phyloP scores from a whole-genome alignment of 2,797 vertebrate species.

The Chrosomus eos region DNA sequence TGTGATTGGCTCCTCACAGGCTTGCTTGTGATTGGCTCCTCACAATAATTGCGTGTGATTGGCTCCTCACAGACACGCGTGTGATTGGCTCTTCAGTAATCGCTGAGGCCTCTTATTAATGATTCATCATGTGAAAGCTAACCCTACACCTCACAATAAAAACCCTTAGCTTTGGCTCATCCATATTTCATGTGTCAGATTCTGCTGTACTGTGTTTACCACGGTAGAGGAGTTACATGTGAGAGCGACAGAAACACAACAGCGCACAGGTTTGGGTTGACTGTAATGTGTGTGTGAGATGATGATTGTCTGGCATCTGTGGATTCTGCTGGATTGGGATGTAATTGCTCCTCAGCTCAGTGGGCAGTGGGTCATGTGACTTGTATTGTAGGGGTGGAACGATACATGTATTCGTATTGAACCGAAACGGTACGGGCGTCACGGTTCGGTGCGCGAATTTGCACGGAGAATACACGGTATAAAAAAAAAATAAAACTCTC shows the following conservation, averaged over 20 bases:
- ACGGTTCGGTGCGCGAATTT: no score
- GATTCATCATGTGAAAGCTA: constrained; percentile 49
- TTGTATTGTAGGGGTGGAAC: no score
- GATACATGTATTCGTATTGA: no score
- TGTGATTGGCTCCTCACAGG: no score
- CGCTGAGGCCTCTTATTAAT: constrained; percentile 38
- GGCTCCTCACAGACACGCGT: no score
- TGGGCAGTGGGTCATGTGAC: neutral
- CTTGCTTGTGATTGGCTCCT: no score
- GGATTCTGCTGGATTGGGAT: neutral
- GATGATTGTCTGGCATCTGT: neutral
- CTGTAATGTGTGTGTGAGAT: neutral
- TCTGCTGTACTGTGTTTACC: neutral
- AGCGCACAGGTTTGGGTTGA: no score
- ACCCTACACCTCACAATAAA: constrained; percentile 20
- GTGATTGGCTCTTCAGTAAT: neutral
- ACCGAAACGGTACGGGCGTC: no score
- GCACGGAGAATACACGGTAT: no score
- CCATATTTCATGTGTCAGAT: constrained; percentile 8
- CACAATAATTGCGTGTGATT: no score
- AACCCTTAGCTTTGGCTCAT: neutral
- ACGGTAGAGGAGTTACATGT: neutral
- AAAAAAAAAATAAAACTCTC: no score
- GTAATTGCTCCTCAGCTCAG: neutral
- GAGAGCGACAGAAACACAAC: neutral